These are phyloP conservation scores for Busseola fusca DNA, from an alignment of 2,888 invertebrate species.

Conservation along the genomic window DNA sequence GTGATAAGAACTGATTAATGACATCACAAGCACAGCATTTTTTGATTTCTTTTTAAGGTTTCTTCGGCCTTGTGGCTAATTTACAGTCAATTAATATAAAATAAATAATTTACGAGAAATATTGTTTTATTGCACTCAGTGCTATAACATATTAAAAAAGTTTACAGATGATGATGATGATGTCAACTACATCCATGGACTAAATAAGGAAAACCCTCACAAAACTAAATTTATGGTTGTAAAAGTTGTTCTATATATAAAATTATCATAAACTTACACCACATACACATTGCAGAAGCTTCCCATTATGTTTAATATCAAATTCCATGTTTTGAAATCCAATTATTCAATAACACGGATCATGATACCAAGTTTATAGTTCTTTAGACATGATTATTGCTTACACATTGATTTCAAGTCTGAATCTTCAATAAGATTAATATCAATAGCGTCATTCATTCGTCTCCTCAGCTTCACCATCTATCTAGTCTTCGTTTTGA, in stretches of 20 bases:
- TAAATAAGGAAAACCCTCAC: constrained; percentile 40
- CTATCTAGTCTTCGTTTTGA: constrained; percentile 71
- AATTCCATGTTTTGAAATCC: constrained; percentile 62
- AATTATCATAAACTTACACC: constrained; percentile 60
- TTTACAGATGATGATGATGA: not conserved
- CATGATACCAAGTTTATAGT: constrained; percentile 62
- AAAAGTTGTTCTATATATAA: constrained; percentile 64
- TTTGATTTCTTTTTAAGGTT: not conserved
- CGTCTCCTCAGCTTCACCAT: constrained; percentile 67
- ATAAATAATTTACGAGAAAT: not conserved
- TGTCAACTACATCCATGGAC: constrained; percentile 31
- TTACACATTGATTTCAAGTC: constrained; percentile 69
- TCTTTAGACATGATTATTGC: constrained; percentile 71
- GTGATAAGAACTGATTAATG: not conserved
- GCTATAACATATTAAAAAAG: not conserved
- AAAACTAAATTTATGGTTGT: constrained; percentile 49
- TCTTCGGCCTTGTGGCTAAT: not conserved
- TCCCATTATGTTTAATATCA: constrained; percentile 57
- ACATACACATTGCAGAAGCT: constrained; percentile 56
- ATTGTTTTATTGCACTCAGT: constrained; percentile 1
- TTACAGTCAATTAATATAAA: constrained; percentile 2
- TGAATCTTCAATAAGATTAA: constrained; percentile 70
- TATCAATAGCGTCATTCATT: constrained; percentile 74
- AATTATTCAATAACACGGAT: constrained; percentile 66
- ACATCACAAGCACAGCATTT: not conserved